phyloP scores from a whole-genome alignment of 2,888 invertebrate species.

The Halictus ligatus region DNA sequence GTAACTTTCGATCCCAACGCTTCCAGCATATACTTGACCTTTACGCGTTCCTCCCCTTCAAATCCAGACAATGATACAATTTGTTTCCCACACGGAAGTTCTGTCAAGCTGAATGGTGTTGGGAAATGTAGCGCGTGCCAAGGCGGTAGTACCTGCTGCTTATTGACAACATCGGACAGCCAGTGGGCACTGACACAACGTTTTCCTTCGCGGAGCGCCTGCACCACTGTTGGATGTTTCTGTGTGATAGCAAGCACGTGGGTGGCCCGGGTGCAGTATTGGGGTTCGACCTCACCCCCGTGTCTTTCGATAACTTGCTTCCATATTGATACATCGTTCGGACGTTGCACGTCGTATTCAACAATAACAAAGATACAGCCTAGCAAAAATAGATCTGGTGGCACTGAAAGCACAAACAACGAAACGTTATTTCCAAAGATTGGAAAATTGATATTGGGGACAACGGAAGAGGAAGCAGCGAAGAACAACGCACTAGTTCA shows the following conservation, averaged over 20 bases:
- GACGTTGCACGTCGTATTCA: slow-evolving; percentile 91
- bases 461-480: not conserved
- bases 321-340: slow-evolving; percentile 88
- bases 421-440: slow-evolving; percentile 9
- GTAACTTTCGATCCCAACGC: slow-evolving; percentile 94
- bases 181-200: slow-evolving; percentile 93
- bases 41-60: slow-evolving; percentile 92
- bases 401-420: slow-evolving; percentile 85
- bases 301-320: slow-evolving; percentile 90
- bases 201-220: slow-evolving; percentile 89
- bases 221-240: slow-evolving; percentile 95
- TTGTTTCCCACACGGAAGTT: slow-evolving; percentile 90
- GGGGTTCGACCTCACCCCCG: slow-evolving; percentile 95
- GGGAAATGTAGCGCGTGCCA: slow-evolving; percentile 98
- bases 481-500: not conserved
- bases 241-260: slow-evolving; percentile 97
- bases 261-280: slow-evolving; percentile 94
- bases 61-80: slow-evolving; percentile 96
- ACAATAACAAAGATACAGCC: slow-evolving; percentile 97
- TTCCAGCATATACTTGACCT: slow-evolving; percentile 93
- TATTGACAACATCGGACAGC: slow-evolving; percentile 95
- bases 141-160: slow-evolving; percentile 95
- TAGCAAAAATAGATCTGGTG: slow-evolving; percentile 94
- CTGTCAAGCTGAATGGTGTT: slow-evolving; percentile 88
- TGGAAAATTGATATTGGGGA: not conserved